Conservation (phyloP, 2,797 vertebrate species). For the Amblyraja radiata region DNA sequence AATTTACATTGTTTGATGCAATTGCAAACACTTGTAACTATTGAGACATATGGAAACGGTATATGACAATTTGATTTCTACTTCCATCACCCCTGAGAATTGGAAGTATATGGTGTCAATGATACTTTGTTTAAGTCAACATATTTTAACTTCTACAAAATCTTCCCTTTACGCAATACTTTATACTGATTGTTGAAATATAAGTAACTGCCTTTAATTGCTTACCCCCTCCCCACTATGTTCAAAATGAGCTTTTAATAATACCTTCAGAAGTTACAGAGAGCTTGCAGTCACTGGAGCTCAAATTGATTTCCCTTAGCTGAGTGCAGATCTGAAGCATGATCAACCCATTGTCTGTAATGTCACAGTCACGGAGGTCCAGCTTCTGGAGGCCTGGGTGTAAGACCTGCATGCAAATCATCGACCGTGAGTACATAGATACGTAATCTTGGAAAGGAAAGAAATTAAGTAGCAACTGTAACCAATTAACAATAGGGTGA, state of each 20-base stretch:
- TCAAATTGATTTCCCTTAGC: slow-evolving; percentile 66
- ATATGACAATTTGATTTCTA: background rate
- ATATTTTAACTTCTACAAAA: background rate
- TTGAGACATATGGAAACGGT: background rate
- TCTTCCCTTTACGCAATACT: background rate
- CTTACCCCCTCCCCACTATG: no score
- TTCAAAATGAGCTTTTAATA: slow-evolving; percentile 39
- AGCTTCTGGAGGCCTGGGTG: slow-evolving; percentile 65
- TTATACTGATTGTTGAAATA: background rate
- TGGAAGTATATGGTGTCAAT: background rate
- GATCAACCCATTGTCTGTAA: slow-evolving; percentile 66
- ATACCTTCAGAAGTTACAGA: slow-evolving; percentile 71
- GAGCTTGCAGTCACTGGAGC: slow-evolving; percentile 56
- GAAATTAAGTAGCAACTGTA: background rate
- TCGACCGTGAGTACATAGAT: background rate
- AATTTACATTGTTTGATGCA: background rate
- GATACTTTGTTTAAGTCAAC: background rate
- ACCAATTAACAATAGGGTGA: background rate
- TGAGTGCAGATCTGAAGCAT: slow-evolving; percentile 65
- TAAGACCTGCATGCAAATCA: slow-evolving; percentile 55
- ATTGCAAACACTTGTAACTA: background rate
- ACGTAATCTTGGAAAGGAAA: background rate
- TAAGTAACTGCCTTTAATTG: background rate
- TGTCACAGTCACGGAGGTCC: slow-evolving; percentile 64
- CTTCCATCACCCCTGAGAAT: background rate